phyloP scores from a whole-genome alignment of 1,140 invertebrate species.

The Yoshiicerus persimilis region DNA sequence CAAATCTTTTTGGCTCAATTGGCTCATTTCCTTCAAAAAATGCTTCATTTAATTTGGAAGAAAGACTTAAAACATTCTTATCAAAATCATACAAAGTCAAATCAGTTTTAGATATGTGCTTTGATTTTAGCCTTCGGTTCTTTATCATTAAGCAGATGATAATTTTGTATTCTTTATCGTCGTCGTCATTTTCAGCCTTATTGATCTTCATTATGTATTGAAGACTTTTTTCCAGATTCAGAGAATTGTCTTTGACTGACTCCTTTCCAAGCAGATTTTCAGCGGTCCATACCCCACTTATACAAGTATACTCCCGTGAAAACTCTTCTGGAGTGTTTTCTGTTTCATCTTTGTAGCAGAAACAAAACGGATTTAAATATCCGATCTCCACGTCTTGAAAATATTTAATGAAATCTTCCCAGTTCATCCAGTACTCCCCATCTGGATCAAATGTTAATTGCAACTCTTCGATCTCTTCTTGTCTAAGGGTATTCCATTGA shows the following conservation, averaged over 20 bases:
- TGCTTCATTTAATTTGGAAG: not conserved
- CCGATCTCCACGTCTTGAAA: not conserved
- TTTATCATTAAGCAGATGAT: not conserved
- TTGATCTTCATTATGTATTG: not conserved
- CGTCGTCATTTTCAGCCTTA: not conserved
- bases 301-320: not conserved
- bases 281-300: not conserved
- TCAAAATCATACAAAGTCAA: not conserved
- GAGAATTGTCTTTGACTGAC: not conserved
- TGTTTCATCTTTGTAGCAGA: not conserved
- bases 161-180: not conserved
- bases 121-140: not conserved
- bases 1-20: not conserved
- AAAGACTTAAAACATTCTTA: not conserved
- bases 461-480: constrained; percentile 59
- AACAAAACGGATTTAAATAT: not conserved
- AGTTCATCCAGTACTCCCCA: constrained; percentile 66
- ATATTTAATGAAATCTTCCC: not conserved
- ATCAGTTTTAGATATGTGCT: not conserved
- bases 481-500: constrained; percentile 63
- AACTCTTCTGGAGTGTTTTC: not conserved
- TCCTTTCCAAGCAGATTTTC: not conserved
- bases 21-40: not conserved
- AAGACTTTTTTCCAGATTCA: not conserved
- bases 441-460: constrained; percentile 64